A percentile compares a stretch with the other conserved stretches of the same genome.
phyloP scores from a whole-genome alignment of 2,797 vertebrate genomes.

The Phrynocephalus forsythii region DNA sequence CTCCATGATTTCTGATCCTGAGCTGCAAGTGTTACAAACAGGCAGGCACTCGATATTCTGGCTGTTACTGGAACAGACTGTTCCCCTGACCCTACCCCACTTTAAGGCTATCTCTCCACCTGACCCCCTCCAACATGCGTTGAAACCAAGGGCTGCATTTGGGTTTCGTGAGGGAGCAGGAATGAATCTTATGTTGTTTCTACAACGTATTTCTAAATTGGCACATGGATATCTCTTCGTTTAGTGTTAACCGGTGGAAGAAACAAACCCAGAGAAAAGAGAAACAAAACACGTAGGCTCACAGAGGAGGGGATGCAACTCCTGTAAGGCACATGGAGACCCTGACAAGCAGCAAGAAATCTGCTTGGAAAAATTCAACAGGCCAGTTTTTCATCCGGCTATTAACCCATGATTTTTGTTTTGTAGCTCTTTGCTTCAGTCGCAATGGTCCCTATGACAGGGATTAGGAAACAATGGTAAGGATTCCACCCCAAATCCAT shows the following conservation, averaged over 20 bases:
- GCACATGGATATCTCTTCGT: background rate
- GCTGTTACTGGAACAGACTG: background rate
- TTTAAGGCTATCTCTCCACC: background rate
- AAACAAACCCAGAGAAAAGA: background rate
- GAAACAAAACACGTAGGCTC: background rate
- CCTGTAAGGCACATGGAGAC: slow-evolving; percentile 7
- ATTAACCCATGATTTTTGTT: background rate
- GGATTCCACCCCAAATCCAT: background rate
- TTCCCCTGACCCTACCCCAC: too few relatives aligned
- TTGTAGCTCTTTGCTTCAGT: background rate
- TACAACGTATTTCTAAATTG: background rate
- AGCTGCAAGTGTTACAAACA: background rate
- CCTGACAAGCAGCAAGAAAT: background rate
- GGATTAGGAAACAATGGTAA: background rate
- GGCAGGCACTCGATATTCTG: background rate
- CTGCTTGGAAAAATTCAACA: background rate
- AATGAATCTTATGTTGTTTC: background rate
- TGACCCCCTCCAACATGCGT: background rate
- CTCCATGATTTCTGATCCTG: background rate
- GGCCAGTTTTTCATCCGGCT: background rate
- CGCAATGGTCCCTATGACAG: background rate
- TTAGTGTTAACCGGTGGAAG: background rate
- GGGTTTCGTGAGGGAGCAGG: background rate
- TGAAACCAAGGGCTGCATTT: background rate
- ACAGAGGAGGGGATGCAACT: background rate